These are phyloP conservation scores for Malacoraja senta DNA, from an alignment of 2,797 vertebrate genomes.

Conservation along the genomic window DNA sequence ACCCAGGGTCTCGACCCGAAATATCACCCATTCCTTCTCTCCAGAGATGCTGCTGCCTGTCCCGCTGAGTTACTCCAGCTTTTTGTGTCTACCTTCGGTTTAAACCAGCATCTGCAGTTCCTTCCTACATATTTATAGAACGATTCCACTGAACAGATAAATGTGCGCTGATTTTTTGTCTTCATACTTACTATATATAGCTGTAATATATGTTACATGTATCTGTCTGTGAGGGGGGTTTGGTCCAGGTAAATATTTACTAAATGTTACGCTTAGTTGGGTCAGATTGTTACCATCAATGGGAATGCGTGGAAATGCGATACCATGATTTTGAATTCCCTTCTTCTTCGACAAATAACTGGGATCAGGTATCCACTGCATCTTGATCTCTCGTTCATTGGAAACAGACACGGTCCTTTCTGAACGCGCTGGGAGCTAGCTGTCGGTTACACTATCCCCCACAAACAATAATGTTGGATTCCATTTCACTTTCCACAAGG, in stretches of 20 bases:
- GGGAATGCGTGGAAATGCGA: not conserved
- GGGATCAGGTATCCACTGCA: not conserved
- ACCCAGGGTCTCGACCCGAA: no score
- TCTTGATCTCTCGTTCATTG: slow-evolving; percentile 11
- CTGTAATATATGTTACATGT: not conserved
- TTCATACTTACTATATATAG: no score
- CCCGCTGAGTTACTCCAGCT: no score
- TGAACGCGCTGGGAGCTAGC: not conserved
- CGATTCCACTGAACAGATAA: not conserved
- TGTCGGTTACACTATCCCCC: no score
- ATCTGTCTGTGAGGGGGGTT: no score
- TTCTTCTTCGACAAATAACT: not conserved
- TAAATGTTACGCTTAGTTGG: not conserved
- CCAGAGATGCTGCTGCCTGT: no score
- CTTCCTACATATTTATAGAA: not conserved
- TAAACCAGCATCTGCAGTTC: no score
- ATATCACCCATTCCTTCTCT: no score
- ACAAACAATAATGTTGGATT: no score
- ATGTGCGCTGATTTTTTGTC: not conserved
- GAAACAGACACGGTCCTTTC: not conserved
- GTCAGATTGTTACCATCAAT: not conserved
- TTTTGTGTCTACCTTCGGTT: no score
- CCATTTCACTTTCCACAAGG: not conserved
- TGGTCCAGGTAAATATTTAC: not conserved
- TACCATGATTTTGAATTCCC: not conserved